These are phyloP conservation scores for Eupeodes latifasciatus DNA, from an alignment of 2,888 invertebrate genomes.

Conservation along the genomic window DNA sequence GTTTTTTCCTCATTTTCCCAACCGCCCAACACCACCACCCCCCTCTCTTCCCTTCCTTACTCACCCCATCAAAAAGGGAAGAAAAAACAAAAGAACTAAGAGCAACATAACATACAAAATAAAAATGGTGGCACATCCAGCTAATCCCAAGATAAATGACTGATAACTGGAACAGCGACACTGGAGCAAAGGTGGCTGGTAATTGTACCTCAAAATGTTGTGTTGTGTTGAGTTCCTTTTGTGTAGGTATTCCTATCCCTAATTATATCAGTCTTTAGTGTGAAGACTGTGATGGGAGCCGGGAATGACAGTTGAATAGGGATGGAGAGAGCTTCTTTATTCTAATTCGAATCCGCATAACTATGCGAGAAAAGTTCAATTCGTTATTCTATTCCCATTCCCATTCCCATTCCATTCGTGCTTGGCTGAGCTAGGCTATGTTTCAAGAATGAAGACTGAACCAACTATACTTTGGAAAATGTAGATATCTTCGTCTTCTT, in stretches of 20 bases:
- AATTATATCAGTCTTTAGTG: conserved; percentile 67
- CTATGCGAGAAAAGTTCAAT: conserved; percentile 54
- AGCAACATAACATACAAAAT: neutral
- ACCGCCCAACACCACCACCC: neutral
- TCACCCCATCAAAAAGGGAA: neutral
- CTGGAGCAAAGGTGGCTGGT: conserved; percentile 49
- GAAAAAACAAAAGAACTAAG: conserved; percentile 6
- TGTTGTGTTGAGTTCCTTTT: neutral
- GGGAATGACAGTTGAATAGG: conserved; percentile 32
- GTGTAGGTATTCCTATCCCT: conserved; percentile 42
- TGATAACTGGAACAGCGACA: conserved; percentile 71
- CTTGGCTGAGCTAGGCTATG: neutral
- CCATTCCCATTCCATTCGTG: neutral
- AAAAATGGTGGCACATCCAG: conserved; percentile 42
- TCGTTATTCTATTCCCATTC: conserved; percentile 14
- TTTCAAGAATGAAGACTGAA: neutral
- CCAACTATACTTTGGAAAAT: neutral
- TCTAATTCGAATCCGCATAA: conserved; percentile 49
- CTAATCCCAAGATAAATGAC: conserved; percentile 75
- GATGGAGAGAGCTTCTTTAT: conserved; percentile 14
- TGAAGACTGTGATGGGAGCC: conserved; percentile 20
- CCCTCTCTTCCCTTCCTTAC: neutral
- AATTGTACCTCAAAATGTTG: conserved; percentile 14
- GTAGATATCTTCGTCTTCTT: neutral
- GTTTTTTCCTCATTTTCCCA: conserved; percentile 20